Conservation (phyloP, 2,797 vertebrate genomes). For the Takifugu rubripes region DNA sequence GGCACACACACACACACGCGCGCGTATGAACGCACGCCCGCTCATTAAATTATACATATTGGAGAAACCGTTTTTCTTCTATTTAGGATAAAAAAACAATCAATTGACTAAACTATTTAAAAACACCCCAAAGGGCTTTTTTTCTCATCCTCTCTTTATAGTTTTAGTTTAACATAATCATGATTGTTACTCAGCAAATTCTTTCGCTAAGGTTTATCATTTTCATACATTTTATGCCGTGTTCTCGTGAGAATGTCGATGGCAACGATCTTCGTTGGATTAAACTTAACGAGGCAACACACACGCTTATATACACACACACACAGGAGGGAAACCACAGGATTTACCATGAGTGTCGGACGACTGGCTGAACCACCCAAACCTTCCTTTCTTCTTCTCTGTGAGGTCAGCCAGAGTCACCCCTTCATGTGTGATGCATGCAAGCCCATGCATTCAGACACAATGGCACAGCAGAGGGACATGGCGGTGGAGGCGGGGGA, state of each 20-base stretch:
- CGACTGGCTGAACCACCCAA: slow-evolving; percentile 94
- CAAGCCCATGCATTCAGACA: slow-evolving; percentile 83
- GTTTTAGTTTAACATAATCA: too few species aligned
- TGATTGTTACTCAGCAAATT: too few species aligned
- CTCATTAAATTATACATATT: too few species aligned
- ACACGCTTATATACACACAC: slow-evolving; percentile 17
- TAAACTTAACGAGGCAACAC: slow-evolving; percentile 7
- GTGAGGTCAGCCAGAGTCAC: slow-evolving; percentile 95
- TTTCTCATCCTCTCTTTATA: too few species aligned
- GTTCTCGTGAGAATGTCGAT: too few species aligned
- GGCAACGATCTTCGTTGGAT: too few species aligned
- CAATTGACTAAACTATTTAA: too few species aligned
- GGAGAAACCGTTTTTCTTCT: too few species aligned
- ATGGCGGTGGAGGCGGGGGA: slow-evolving; percentile 13
- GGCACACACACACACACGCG: slow-evolving; percentile 1
- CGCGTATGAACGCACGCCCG: not conserved
- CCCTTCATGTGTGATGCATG: slow-evolving; percentile 88
- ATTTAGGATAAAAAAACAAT: too few species aligned
- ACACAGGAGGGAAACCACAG: slow-evolving; percentile 62
- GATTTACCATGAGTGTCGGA: slow-evolving; percentile 97
- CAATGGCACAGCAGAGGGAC: slow-evolving; percentile 75
- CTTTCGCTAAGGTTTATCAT: too few species aligned
- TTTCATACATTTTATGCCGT: too few species aligned
- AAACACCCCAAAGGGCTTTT: too few species aligned
- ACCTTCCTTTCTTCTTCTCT: slow-evolving; percentile 97